Conservation (phyloP, 2,888 invertebrate species). For the Chloromyia formosa region DNA sequence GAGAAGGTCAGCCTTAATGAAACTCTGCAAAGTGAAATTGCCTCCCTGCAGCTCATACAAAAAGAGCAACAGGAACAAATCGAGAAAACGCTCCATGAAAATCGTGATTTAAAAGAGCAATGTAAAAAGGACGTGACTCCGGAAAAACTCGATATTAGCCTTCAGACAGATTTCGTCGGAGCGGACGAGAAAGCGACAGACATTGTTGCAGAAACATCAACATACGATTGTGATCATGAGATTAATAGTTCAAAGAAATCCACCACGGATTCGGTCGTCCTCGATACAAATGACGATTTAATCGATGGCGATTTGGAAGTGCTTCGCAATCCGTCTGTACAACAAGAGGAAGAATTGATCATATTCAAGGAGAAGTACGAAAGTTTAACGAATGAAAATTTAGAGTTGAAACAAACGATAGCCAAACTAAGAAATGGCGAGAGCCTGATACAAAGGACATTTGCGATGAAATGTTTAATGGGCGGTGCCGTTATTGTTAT, state of each 20-base stretch:
- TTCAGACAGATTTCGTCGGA: slow-evolving; percentile 9
- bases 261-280: too few species aligned
- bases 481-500: slow-evolving; percentile 57
- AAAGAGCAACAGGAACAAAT: slow-evolving; percentile 52
- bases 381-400: slow-evolving; percentile 57
- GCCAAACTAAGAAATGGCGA: slow-evolving; percentile 55
- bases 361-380: slow-evolving; percentile 62
- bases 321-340: slow-evolving; percentile 56
- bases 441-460: slow-evolving; percentile 51
- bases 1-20: slow-evolving; percentile 49
- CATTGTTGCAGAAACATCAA: background rate
- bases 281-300: slow-evolving; percentile 24
- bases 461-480: slow-evolving; percentile 56
- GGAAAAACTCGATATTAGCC: slow-evolving; percentile 1
- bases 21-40: slow-evolving; percentile 41
- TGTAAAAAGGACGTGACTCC: background rate
- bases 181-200: background rate
- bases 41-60: slow-evolving; percentile 32
- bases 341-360: slow-evolving; percentile 62
- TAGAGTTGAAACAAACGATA: slow-evolving; percentile 59
- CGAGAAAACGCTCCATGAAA: slow-evolving; percentile 59
- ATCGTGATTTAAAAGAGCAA: slow-evolving; percentile 48
- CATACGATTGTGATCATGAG: background rate
- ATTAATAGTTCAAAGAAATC: slow-evolving; percentile 1
- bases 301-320: slow-evolving; percentile 55